Percentiles rank a stretch among this genome's conserved stretches.
Conservation (phyloP, 1,140 invertebrate species). For the Danaus plexippus region DNA sequence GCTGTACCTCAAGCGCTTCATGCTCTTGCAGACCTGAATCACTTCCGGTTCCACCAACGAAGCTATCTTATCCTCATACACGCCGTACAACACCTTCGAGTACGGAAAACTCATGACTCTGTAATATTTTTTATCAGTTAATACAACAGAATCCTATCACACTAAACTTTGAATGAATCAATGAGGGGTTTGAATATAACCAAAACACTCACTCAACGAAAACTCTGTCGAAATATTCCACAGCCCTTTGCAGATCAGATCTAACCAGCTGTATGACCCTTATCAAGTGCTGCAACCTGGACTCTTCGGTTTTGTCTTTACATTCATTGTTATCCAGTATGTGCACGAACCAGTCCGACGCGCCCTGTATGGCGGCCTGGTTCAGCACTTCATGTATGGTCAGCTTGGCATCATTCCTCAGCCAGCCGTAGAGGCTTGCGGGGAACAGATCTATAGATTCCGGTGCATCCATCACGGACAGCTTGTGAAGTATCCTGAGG, state of each 20-base stretch:
- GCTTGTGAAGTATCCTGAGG: conserved; percentile 76
- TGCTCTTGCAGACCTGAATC: conserved; percentile 78
- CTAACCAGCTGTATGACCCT: conserved; percentile 87
- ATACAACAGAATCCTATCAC: conserved; percentile 1
- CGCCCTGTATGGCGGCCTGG: conserved; percentile 80
- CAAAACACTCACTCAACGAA: conserved; percentile 80
- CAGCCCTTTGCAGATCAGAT: conserved; percentile 84
- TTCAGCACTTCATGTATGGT: conserved; percentile 75
- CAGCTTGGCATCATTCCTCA: conserved; percentile 69
- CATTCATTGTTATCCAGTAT: conserved; percentile 78
- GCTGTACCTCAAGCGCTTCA: conserved; percentile 75
- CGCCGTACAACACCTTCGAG: conserved; percentile 79
- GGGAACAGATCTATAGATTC: conserved; percentile 79
- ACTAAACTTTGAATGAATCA: conserved; percentile 3
- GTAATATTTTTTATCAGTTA: conserved; percentile 27
- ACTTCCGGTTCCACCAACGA: conserved; percentile 81
- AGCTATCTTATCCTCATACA: conserved; percentile 84
- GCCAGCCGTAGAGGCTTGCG: conserved; percentile 77
- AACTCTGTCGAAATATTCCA: conserved; percentile 85
- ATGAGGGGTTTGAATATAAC: background rate
- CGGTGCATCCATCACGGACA: conserved; percentile 74
- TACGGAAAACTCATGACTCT: conserved; percentile 81
- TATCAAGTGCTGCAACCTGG: conserved; percentile 81
- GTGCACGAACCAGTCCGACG: conserved; percentile 83
- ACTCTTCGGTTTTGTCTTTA: conserved; percentile 75